phyloP scores from a whole-genome alignment of 2,113 vertebrate genomes.

The Grammomys dolichurus region DNA sequence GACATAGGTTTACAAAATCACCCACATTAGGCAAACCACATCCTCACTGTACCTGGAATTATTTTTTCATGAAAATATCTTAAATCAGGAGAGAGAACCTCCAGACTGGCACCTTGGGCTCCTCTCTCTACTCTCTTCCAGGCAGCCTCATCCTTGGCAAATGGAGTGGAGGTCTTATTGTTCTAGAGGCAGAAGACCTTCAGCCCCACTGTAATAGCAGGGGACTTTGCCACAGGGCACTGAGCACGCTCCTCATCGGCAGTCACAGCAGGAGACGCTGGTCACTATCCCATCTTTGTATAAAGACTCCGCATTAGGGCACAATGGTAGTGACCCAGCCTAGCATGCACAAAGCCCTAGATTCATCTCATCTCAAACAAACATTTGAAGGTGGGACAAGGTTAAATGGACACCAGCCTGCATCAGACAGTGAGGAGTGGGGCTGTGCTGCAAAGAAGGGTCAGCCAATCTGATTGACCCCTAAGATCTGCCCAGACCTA shows the following conservation, averaged over 20 bases:
- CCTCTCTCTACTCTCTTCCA: background rate
- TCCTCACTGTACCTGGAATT: background rate
- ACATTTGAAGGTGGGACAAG: background rate
- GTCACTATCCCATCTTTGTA: background rate
- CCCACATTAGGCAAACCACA: background rate
- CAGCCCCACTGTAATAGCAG: accelerated
- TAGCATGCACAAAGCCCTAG: background rate
- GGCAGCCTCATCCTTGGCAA: accelerated
- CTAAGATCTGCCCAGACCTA: accelerated
- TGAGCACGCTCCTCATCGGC: accelerated
- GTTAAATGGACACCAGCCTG: background rate
- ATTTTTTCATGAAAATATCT: background rate
- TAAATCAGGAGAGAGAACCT: background rate
- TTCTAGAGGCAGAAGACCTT: background rate
- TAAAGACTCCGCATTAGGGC: background rate
- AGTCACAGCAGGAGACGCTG: background rate
- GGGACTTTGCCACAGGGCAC: background rate
- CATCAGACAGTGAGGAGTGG: background rate
- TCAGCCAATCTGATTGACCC: background rate
- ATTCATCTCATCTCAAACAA: background rate
- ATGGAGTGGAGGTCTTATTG: accelerated
- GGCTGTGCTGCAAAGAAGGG: background rate
- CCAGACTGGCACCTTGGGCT: background rate
- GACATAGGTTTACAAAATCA: accelerated
- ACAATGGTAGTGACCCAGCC: background rate